Conservation (phyloP, 1,140 invertebrate species). For the Penaeus chinensis region DNA sequence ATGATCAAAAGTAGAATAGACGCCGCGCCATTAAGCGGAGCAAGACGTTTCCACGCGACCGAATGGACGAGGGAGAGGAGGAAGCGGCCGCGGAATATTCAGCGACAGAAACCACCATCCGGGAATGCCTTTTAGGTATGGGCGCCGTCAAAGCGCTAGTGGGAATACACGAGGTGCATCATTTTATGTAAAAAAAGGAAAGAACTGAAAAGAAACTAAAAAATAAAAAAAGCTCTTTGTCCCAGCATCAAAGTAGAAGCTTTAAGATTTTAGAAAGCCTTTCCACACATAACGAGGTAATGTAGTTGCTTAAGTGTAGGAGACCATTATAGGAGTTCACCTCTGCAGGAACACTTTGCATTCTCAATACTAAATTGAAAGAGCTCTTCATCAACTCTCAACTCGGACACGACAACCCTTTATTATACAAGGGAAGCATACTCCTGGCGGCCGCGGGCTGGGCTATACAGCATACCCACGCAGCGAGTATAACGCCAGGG, state of each 20-base stretch:
- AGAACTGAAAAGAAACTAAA: neutral
- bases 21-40: too few species aligned
- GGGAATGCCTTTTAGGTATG: too few species aligned
- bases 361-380: constrained; percentile 3
- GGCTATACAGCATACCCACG: constrained; percentile 24
- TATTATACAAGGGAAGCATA: neutral
- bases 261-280: constrained; percentile 48
- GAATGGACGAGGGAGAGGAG: too few species aligned
- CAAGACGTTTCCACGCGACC: too few species aligned
- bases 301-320: constrained; percentile 55
- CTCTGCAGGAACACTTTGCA: constrained; percentile 35
- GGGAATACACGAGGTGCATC: too few species aligned
- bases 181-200: too few species aligned
- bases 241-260: constrained; percentile 54
- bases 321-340: constrained; percentile 47
- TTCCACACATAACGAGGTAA: constrained; percentile 47
- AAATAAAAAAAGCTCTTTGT: neutral
- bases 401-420: constrained; percentile 42
- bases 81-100: too few species aligned
- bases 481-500: constrained; percentile 11
- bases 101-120: too few species aligned
- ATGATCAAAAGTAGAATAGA: neutral
- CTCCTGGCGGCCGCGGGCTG: neutral
- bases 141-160: too few species aligned
- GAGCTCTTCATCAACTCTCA: constrained; percentile 19